Conservation (phyloP, 2,888 invertebrate genomes). For the Hemaris fuciformis region DNA sequence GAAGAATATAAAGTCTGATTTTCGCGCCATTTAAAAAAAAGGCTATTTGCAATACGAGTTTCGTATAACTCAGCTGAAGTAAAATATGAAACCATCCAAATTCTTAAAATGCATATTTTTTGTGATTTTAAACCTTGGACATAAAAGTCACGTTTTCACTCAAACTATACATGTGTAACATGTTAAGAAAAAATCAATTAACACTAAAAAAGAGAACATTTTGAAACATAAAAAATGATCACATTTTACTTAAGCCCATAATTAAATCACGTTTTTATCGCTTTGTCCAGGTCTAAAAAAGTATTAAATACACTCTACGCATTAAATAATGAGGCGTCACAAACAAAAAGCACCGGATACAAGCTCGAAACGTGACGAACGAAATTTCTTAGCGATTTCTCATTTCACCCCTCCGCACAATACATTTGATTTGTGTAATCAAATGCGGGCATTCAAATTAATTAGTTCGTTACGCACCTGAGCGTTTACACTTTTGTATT, state of each 20-base stretch:
- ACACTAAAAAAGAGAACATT: not conserved
- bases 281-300: not conserved
- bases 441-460: slow-evolving; percentile 80
- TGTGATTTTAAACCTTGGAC: too few relatives aligned
- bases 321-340: slow-evolving; percentile 62
- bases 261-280: not conserved
- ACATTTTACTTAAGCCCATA: slow-evolving; percentile 13
- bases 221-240: not conserved
- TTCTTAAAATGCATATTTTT: too few relatives aligned
- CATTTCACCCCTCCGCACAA: slow-evolving; percentile 72
- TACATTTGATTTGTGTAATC: slow-evolving; percentile 80
- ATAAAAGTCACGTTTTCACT: too few relatives aligned
- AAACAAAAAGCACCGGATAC: slow-evolving; percentile 72
- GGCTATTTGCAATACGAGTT: too few relatives aligned
- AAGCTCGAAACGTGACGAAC: slow-evolving; percentile 74
- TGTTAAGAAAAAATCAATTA: not conserved
- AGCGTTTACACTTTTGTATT: slow-evolving; percentile 65
- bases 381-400: slow-evolving; percentile 80
- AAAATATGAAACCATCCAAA: too few relatives aligned
- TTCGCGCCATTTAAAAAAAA: too few relatives aligned
- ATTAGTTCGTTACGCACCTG: slow-evolving; percentile 81
- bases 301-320: slow-evolving; percentile 25
- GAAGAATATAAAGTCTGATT: too few relatives aligned
- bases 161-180: too few relatives aligned
- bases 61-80: too few relatives aligned